Evolutionary conservation across 1,140 invertebrate species (phyloP).

Genomic region (Bombus difficillimus): DNA sequence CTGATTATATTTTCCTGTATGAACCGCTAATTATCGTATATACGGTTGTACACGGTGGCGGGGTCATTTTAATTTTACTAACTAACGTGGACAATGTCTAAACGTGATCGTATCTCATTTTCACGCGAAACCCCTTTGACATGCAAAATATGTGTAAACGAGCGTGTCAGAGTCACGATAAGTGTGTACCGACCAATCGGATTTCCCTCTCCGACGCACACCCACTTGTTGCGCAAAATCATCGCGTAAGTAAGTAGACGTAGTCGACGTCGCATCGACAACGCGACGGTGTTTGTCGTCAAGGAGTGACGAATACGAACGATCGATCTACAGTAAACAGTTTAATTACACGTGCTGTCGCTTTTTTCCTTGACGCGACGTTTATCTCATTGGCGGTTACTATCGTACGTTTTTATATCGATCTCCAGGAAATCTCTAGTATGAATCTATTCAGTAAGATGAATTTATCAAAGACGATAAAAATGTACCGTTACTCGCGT

Average conservation of each 20-base stretch:
- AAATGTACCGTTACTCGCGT: no score
- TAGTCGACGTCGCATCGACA: not conserved
- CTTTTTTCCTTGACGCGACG: not conserved
- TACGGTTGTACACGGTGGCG: no score
- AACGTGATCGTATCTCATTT: not conserved
- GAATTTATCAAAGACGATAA: no score
- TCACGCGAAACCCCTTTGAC: not conserved
- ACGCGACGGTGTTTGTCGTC: conserved; percentile 11
- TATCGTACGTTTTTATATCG: not conserved
- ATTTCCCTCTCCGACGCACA: conserved; percentile 36
- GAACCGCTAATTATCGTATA: not conserved
- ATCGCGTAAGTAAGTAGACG: conserved; percentile 4
- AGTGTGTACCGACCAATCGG: conserved; percentile 34
- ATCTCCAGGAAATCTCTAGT: no score
- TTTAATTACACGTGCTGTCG: conserved; percentile 21
- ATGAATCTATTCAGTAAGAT: no score
- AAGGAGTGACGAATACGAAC: not conserved
- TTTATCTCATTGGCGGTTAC: not conserved
- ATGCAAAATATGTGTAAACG: conserved; percentile 12
- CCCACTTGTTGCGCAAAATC: conserved; percentile 60
- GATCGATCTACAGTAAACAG: conserved; percentile 37
- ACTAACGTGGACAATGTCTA: not conserved
- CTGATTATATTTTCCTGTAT: no score
- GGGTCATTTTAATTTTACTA: not conserved
- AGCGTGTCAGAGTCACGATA: not conserved